phyloP scores from a whole-genome alignment of 2,113 vertebrate genomes.

The Micronycteris hirsuta region DNA sequence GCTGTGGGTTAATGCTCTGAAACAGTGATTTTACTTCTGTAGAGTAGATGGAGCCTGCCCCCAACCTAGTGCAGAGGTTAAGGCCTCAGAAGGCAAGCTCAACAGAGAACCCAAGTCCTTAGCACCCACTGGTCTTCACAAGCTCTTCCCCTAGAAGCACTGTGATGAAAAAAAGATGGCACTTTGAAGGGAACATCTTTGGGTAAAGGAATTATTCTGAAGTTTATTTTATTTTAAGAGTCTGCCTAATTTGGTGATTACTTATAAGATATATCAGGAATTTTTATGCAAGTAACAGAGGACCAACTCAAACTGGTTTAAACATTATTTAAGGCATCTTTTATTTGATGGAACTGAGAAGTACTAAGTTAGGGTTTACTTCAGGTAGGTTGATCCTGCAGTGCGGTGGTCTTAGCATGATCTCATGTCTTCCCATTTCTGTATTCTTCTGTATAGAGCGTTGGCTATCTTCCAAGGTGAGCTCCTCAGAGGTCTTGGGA shows the following conservation, averaged over 20 bases:
- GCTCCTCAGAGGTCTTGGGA: background rate
- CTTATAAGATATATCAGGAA: background rate
- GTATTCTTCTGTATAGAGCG: background rate
- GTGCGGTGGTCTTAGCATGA: background rate
- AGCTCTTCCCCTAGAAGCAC: background rate
- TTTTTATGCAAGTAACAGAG: background rate
- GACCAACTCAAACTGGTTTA: background rate
- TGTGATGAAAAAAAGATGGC: background rate
- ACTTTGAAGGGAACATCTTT: background rate
- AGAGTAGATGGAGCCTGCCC: background rate
- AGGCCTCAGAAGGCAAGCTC: background rate
- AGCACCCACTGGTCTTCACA: background rate
- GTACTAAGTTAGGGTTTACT: background rate
- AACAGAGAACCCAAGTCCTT: background rate
- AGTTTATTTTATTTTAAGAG: background rate
- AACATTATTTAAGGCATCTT: background rate
- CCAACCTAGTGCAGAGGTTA: background rate
- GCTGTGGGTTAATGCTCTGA: background rate
- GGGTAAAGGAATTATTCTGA: constrained; percentile 9
- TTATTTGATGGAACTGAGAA: background rate
- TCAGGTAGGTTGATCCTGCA: background rate
- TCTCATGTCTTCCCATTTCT: background rate
- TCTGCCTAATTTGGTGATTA: background rate
- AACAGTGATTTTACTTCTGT: background rate
- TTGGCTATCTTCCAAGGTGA: background rate